Percentiles rank a stretch among this genome's conserved stretches.
phyloP scores from a whole-genome alignment of 2,113 vertebrate genomes.

The Ailurus styani region DNA sequence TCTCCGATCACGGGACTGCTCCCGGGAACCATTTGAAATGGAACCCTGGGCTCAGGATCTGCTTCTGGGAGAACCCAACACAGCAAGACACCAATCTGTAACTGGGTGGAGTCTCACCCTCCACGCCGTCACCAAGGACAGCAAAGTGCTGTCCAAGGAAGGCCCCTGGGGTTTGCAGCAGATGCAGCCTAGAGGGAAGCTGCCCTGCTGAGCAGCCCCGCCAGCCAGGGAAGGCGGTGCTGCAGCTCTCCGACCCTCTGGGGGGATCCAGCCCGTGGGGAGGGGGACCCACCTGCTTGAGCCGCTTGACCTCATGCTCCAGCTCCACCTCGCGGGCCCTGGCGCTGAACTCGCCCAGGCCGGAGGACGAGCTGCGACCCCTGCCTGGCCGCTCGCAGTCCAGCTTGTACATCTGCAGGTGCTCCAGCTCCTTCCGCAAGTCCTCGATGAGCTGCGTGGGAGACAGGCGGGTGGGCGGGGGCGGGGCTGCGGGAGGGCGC shows the following conservation, averaged over 20 bases:
- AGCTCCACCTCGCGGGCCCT: conserved; percentile 93
- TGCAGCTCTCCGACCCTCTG: rapidly evolving
- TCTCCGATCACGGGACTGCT: neutral
- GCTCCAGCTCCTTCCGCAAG: conserved; percentile 93
- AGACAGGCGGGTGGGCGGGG: neutral
- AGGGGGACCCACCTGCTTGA: conserved; percentile 90
- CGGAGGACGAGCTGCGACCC: conserved; percentile 85
- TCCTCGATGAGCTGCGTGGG: conserved; percentile 93
- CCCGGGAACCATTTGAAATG: neutral
- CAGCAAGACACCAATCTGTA: neutral
- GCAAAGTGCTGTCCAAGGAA: neutral
- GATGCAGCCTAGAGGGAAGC: neutral
- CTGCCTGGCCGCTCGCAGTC: conserved; percentile 90
- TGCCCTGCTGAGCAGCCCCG: neutral
- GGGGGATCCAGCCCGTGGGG: neutral
- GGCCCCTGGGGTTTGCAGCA: neutral
- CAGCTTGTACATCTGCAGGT: conserved; percentile 94
- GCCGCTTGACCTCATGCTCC: conserved; percentile 94
- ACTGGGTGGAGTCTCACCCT: neutral
- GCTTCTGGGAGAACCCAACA: neutral
- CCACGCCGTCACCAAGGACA: neutral
- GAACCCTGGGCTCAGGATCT: neutral
- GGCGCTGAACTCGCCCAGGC: conserved; percentile 89
- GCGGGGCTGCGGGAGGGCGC: rapidly evolving
- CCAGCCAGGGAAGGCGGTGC: rapidly evolving